These are phyloP conservation scores for Dinoponera quadriceps DNA, from an alignment of 1,140 invertebrate species.

Conservation along the genomic window DNA sequence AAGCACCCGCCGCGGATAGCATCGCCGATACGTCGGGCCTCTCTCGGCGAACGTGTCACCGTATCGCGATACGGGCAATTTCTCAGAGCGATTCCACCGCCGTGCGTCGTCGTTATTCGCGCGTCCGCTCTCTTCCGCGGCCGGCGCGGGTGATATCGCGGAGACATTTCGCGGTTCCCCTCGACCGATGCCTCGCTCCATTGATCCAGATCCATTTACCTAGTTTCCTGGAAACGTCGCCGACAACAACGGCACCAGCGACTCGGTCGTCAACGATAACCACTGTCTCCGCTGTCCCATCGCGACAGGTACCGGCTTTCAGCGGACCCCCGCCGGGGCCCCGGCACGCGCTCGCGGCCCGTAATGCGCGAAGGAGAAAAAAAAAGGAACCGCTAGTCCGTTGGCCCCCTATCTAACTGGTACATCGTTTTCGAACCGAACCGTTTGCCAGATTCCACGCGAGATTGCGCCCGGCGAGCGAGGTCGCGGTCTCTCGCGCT, in stretches of 20 bases:
- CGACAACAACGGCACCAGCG: slow-evolving; percentile 42
- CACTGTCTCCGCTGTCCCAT: slow-evolving; percentile 8
- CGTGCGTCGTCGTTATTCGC: slow-evolving; percentile 5
- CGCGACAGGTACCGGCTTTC: slow-evolving; percentile 23
- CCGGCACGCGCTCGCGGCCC: slow-evolving; percentile 64
- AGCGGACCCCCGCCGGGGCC: slow-evolving; percentile 39
- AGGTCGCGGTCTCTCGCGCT: slow-evolving; percentile 25
- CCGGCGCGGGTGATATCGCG: slow-evolving; percentile 19
- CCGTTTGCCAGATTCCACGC: slow-evolving; percentile 74
- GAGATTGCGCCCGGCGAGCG: slow-evolving; percentile 64
- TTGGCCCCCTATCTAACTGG: slow-evolving; percentile 76
- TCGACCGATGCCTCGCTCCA: slow-evolving; percentile 52
- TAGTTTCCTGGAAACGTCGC: slow-evolving; percentile 69
- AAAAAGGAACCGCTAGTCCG: slow-evolving; percentile 72
- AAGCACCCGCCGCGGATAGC: slow-evolving; percentile 36
- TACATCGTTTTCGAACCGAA: slow-evolving; percentile 75
- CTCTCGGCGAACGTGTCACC: neutral
- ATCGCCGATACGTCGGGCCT: slow-evolving; percentile 43
- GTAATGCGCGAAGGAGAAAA: slow-evolving; percentile 36
- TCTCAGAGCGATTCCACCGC: slow-evolving; percentile 26
- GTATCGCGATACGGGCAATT: slow-evolving; percentile 37
- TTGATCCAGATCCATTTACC: slow-evolving; percentile 79
- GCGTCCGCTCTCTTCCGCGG: neutral
- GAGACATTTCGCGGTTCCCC: neutral
- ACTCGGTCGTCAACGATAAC: slow-evolving; percentile 15